phyloP scores from a whole-genome alignment of 2,113 vertebrate species.

The Ophthalmotilapia sp. region DNA sequence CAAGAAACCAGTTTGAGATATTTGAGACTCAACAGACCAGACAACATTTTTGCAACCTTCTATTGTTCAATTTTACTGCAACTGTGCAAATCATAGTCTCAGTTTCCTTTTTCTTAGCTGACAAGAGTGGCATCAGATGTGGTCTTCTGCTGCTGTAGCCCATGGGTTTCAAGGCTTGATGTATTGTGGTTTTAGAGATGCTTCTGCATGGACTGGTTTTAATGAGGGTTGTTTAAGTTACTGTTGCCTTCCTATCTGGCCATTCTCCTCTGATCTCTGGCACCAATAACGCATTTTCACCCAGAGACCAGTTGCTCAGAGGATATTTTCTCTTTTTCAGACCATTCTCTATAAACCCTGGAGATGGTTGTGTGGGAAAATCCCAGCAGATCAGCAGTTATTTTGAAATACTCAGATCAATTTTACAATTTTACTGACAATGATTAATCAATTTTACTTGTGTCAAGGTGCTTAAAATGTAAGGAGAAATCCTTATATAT shows the following conservation, averaged over 20 bases:
- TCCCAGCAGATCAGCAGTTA: background rate
- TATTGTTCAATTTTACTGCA: background rate
- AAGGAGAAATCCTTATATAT: background rate
- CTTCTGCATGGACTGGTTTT: background rate
- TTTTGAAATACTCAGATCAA: background rate
- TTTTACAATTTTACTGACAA: too few relatives aligned
- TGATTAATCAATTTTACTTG: background rate
- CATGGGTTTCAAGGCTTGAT: background rate
- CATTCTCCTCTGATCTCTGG: background rate
- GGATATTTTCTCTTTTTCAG: background rate
- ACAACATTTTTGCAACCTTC: background rate
- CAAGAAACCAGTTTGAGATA: background rate
- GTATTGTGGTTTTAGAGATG: background rate
- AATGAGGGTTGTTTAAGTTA: background rate
- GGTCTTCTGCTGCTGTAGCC: background rate
- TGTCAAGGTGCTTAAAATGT: background rate
- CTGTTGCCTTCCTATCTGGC: background rate
- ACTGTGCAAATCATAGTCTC: background rate
- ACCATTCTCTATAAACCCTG: background rate
- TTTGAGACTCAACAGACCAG: background rate
- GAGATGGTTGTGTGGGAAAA: background rate
- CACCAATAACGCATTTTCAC: background rate
- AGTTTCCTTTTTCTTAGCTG: background rate
- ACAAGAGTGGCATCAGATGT: background rate
- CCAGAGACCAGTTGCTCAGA: background rate